These are phyloP conservation scores for Tiliacea citrago DNA, from an alignment of 2,888 invertebrate species.

Conservation along the genomic window DNA sequence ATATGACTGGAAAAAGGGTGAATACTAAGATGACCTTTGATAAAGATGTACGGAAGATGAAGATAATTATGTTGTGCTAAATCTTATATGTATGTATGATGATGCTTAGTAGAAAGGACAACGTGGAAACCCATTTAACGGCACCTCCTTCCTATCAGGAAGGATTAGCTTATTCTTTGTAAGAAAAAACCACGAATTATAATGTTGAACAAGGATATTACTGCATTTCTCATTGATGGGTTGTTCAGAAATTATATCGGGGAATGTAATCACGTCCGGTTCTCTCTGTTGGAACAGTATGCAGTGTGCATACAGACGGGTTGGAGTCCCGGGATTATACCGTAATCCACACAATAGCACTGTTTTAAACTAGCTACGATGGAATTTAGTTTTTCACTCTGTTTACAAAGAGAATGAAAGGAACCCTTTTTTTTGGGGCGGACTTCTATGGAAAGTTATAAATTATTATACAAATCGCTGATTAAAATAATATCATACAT, in stretches of 20 bases:
- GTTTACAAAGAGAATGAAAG: constrained; percentile 4
- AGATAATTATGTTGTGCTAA: no score
- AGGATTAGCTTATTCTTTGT: no score
- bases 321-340: not conserved
- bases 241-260: constrained; percentile 23
- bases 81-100: no score
- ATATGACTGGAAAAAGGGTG: not conserved
- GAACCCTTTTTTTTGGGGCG: constrained; percentile 2
- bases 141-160: no score
- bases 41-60: no score
- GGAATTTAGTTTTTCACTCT: constrained; percentile 12
- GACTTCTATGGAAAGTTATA: not conserved
- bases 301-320: constrained; percentile 22
- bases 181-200: not conserved
- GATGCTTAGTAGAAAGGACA: no score
- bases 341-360: constrained; percentile 29
- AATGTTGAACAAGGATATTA: not conserved
- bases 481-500: not conserved
- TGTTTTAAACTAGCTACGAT: constrained; percentile 16
- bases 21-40: not conserved
- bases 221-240: not conserved
- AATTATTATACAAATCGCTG: not conserved
- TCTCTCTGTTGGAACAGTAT: constrained; percentile 18
- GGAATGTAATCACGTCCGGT: constrained; percentile 30
- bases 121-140: no score